Conservation (phyloP, 2,113 vertebrate species). For the Crotalus helleri region DNA sequence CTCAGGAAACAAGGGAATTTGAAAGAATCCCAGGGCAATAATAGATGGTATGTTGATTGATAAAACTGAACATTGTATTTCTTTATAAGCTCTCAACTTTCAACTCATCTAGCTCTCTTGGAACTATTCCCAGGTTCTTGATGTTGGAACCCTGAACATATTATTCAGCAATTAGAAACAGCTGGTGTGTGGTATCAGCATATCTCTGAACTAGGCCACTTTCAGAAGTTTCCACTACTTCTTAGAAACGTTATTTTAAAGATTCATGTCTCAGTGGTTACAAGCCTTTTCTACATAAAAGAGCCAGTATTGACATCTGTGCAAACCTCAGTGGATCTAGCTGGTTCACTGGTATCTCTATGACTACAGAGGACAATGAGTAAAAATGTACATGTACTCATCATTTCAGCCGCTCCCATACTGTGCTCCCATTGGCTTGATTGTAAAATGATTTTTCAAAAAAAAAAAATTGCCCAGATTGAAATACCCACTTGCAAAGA, state of each 20-base stretch:
- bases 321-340: not conserved
- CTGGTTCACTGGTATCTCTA: not conserved
- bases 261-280: not conserved
- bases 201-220: not conserved
- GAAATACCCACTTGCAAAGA: not conserved
- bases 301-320: not conserved
- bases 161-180: constrained; percentile 19
- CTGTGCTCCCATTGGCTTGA: not conserved
- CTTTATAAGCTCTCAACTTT: constrained; percentile 3
- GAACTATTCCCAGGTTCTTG: constrained; percentile 20
- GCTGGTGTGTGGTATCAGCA: constrained; percentile 5
- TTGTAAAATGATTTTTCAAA: not conserved
- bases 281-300: not conserved
- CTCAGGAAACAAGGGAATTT: constrained; percentile 1
- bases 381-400: not conserved
- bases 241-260: not conserved
- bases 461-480: not conserved
- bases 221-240: not conserved
- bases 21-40: constrained; percentile 5
- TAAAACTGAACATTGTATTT: constrained; percentile 14
- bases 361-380: not conserved
- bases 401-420: not conserved
- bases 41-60: not conserved
- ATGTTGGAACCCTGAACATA: constrained; percentile 4
- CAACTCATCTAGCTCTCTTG: constrained; percentile 5